Evolutionary conservation across 1,140 invertebrate species (phyloP).

Genomic region (Asbolus verrucosus): DNA sequence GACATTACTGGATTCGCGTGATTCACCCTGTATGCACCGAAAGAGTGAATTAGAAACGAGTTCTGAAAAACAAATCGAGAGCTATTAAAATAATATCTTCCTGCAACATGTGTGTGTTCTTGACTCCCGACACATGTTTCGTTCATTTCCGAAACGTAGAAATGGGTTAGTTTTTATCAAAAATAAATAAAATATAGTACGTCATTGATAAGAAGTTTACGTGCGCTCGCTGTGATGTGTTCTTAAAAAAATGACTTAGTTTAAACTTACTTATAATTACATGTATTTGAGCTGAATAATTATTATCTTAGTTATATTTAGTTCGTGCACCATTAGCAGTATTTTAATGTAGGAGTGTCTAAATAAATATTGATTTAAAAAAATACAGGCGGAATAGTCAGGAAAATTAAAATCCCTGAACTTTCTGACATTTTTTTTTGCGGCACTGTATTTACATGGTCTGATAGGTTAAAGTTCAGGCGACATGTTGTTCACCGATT

Average conservation of each 20-base stretch:
- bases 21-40: background rate
- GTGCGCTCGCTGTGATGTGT: background rate
- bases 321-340: background rate
- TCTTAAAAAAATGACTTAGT: conserved; percentile 8
- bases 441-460: background rate
- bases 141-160: conserved; percentile 1
- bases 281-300: background rate
- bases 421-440: conserved; percentile 10
- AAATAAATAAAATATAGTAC: conserved; percentile 26
- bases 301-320: conserved; percentile 4
- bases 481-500: background rate
- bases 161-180: conserved; percentile 27
- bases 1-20: no score
- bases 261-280: conserved; percentile 1
- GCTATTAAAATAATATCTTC: background rate
- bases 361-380: background rate
- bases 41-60: no score
- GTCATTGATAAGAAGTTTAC: conserved; percentile 23
- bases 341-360: background rate
- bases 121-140: conserved; percentile 4
- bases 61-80: background rate
- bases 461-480: conserved; percentile 1
- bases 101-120: conserved; percentile 14
- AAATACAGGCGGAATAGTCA: background rate
- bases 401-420: background rate